Evolutionary conservation across 2,797 vertebrate species (phyloP).

Genomic region (Sarcophilus harrisii): DNA sequence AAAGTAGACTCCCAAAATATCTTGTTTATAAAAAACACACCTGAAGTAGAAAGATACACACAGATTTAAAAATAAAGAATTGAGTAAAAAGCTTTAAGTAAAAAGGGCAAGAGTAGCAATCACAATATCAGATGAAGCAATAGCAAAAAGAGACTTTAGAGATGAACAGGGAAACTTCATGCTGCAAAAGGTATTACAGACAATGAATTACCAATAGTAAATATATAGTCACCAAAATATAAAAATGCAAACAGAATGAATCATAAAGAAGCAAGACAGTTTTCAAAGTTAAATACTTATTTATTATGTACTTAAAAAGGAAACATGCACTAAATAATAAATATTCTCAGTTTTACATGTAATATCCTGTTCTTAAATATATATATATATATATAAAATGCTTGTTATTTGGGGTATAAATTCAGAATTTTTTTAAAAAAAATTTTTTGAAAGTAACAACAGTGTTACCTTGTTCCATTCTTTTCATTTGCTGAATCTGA

Average conservation of each 20-base stretch:
- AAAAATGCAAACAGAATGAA: background rate
- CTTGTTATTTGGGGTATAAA: background rate
- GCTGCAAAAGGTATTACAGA: too few relatives aligned
- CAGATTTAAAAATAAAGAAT: too few relatives aligned
- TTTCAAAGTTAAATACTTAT: background rate
- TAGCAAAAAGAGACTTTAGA: too few relatives aligned
- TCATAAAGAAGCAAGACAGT: background rate
- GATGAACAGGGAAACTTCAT: too few relatives aligned
- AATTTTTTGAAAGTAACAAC: background rate
- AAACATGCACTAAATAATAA: background rate
- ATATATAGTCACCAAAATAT: background rate
- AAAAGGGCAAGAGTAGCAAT: too few relatives aligned
- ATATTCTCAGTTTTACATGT: background rate
- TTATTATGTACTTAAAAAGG: background rate
- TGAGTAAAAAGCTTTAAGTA: too few relatives aligned
- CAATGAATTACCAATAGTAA: too few relatives aligned
- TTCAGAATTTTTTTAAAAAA: background rate
- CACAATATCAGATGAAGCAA: too few relatives aligned
- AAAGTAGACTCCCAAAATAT: too few relatives aligned
- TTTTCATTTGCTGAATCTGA: slow-evolving; percentile 97
- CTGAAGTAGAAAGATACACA: too few relatives aligned
- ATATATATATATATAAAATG: background rate
- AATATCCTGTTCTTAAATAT: background rate
- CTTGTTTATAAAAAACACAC: too few relatives aligned
- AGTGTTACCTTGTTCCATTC: slow-evolving; percentile 92